Conservation (phyloP, 2,797 vertebrate species). For the Amniataba percoides region DNA sequence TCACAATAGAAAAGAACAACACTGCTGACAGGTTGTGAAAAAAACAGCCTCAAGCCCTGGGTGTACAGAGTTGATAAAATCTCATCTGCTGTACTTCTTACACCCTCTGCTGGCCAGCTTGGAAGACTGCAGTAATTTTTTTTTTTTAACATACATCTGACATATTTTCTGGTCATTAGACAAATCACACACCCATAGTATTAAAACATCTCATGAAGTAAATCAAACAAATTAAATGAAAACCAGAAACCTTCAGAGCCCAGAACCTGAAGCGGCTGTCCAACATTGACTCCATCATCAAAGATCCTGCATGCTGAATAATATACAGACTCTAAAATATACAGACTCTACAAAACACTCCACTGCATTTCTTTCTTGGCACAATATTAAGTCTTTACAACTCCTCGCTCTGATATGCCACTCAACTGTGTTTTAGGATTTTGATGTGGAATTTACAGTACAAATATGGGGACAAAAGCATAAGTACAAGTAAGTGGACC, state of each 20-base stretch:
- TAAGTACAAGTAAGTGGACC: slow-evolving; percentile 3
- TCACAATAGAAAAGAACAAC: neutral
- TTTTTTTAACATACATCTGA: neutral
- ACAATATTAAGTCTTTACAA: no score
- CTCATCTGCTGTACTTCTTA: slow-evolving; percentile 7
- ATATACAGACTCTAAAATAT: no score
- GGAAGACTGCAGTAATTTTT: neutral
- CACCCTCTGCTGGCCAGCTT: slow-evolving; percentile 63
- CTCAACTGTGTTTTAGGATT: no score
- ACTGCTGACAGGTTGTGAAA: neutral
- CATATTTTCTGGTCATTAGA: neutral
- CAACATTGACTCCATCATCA: no score
- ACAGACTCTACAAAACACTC: no score
- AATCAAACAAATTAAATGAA: neutral
- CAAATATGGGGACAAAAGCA: slow-evolving; percentile 2
- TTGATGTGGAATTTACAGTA: slow-evolving; percentile 8
- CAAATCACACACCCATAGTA: neutral
- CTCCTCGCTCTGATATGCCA: no score
- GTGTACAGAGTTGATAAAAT: neutral
- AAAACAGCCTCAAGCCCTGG: neutral
- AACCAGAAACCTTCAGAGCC: no score
- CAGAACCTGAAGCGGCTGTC: no score
- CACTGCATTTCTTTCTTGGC: no score
- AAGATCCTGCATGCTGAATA: no score
- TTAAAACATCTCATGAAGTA: neutral